Conservation (phyloP, 2,113 vertebrate species). For the Hypocryptadius cinnamomeus region DNA sequence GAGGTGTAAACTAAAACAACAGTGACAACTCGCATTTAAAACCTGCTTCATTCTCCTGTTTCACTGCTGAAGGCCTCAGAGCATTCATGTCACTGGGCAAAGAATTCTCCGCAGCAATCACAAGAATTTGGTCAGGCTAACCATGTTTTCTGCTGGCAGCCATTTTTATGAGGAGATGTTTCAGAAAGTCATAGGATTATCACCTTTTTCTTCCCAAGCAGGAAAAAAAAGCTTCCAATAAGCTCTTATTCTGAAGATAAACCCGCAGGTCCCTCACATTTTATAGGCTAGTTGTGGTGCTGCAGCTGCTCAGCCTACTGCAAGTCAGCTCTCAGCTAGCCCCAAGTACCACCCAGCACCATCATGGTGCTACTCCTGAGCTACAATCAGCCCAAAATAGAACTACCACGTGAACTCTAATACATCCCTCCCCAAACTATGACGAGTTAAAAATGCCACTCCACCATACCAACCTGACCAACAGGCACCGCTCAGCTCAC, state of each 20-base stretch:
- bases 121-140: not conserved
- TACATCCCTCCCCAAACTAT: accelerated
- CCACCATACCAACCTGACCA: not conserved
- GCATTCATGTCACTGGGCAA: not conserved
- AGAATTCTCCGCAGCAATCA: accelerated
- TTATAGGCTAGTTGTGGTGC: not conserved
- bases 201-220: not conserved
- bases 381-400: not conserved
- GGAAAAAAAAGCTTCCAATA: not conserved
- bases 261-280: not conserved
- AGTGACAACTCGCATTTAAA: not conserved
- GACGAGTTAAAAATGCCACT: not conserved
- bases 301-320: not conserved
- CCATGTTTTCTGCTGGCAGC: not conserved
- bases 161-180: not conserved
- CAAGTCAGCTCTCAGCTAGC: not conserved
- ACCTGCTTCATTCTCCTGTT: not conserved
- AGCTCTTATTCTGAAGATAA: not conserved
- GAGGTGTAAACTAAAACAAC: not conserved
- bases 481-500: not conserved
- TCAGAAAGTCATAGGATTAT: not conserved
- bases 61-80: not conserved
- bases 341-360: not conserved
- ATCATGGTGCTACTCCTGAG: not conserved
- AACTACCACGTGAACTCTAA: not conserved